Conservation (phyloP, 2,113 vertebrate species). For the Erythrolamprus reginae region DNA sequence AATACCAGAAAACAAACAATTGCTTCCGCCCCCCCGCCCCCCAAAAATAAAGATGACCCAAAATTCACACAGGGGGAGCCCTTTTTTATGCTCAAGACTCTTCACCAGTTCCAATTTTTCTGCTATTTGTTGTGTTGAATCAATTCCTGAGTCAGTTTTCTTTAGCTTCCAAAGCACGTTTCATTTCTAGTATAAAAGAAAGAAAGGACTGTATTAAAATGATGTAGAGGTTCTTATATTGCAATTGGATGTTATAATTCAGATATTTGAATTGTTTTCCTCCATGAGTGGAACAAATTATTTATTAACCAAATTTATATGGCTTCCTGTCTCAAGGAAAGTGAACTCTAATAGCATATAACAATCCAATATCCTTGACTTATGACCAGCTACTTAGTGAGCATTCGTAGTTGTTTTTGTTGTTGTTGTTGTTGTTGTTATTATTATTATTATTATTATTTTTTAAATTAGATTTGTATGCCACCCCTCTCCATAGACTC, state of each 20-base stretch:
- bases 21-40: too few relatives aligned
- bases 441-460: too few relatives aligned
- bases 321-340: neutral
- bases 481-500: too few relatives aligned
- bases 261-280: neutral
- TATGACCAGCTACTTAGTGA: neutral
- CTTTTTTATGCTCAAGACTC: neutral
- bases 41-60: neutral
- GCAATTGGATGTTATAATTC: neutral
- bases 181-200: constrained; percentile 17
- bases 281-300: neutral
- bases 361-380: neutral
- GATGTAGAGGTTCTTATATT: neutral
- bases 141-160: neutral
- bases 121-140: too few relatives aligned
- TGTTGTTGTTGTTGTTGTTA: too few relatives aligned
- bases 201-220: neutral
- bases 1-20: neutral
- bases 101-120: neutral
- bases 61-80: neutral
- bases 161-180: neutral
- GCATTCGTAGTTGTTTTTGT: neutral
- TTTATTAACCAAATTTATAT: neutral
- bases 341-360: neutral
- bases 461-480: too few relatives aligned